Base-by-base conservation (phyloP, 2,113 vertebrate species). In the Gallinago jamesoni region DNA sequence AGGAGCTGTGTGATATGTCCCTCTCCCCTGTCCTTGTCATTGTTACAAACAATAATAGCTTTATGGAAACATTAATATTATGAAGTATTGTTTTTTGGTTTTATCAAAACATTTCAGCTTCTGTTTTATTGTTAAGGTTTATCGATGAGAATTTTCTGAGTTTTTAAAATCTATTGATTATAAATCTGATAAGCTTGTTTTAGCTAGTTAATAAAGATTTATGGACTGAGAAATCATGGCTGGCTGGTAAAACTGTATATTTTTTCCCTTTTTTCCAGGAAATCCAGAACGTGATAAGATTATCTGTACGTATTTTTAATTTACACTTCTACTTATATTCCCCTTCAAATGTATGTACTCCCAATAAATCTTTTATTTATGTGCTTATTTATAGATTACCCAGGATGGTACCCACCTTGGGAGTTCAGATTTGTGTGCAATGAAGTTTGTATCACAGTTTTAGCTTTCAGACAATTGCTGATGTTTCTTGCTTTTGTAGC, bases 281-380 rank as follows among this genome's bases (percentile, higher is more conserved):
- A 94, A 84, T 94, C 8, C 17, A 43, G n/a, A 81, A 59, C 73
- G 84, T 35, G 98, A 98, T 12, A 35, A 50, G 43, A 16, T 5
- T n/a, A 82, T 33, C 85, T 55, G 98, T 98, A 97, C 9, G 96
- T 98, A 89, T 96, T 62, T 62, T 84, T 80, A 33, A 94, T 94
- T 74, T 74, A 66, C 48, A 86, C 24, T 79, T 41, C 69, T 89
- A 14, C 50, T 76, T 73, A n/a, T 35, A 45, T 52, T 59, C 14
- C 37, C 81, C 66, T 70, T 62, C 14, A 80, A 63, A 33, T 60
- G 28, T 59, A 27, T 63, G 64, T 86, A 15, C n/a, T 75, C 9
- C 23, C 37, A 59, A 15, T 66, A 70, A 75, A 66, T 77, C 69
- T 30, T 68, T 7, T 35, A 9, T 43, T 68, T 57, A n/a, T 84